Evolutionary conservation across 2,797 vertebrate genomes (phyloP).

Genomic region (Linurgus olivaceus): DNA sequence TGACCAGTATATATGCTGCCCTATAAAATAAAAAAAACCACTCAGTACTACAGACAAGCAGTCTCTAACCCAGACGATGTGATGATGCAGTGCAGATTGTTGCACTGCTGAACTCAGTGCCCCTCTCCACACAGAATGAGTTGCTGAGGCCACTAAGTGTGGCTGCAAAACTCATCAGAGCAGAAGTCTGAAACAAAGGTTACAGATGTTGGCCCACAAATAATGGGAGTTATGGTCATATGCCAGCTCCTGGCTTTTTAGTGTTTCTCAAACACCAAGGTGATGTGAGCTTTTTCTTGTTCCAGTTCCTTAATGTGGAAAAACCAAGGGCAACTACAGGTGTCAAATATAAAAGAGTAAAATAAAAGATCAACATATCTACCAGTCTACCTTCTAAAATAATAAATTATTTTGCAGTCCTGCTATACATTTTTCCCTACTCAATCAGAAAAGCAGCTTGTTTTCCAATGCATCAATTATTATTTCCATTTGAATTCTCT

Average conservation of each 20-base stretch:
- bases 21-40: slow-evolving; percentile 7
- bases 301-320: not conserved
- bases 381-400: not conserved
- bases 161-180: not conserved
- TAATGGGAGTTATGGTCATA: slow-evolving; percentile 2
- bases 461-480: not conserved
- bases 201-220: slow-evolving; percentile 1
- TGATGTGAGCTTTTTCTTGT: not conserved
- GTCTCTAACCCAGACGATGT: not conserved
- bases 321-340: not conserved
- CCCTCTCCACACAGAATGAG: not conserved
- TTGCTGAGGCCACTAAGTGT: not conserved
- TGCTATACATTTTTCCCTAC: not conserved
- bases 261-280: not conserved
- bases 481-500: not conserved
- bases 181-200: not conserved
- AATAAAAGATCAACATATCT: not conserved
- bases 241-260: not conserved
- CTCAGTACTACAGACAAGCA: not conserved
- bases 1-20: not conserved
- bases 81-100: not conserved
- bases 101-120: not conserved
- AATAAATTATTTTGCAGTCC: not conserved
- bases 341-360: not conserved
- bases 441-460: not conserved